Base-by-base conservation (phyloP, 2,113 vertebrate species). In the Poeciliopsis occidentalis region DNA sequence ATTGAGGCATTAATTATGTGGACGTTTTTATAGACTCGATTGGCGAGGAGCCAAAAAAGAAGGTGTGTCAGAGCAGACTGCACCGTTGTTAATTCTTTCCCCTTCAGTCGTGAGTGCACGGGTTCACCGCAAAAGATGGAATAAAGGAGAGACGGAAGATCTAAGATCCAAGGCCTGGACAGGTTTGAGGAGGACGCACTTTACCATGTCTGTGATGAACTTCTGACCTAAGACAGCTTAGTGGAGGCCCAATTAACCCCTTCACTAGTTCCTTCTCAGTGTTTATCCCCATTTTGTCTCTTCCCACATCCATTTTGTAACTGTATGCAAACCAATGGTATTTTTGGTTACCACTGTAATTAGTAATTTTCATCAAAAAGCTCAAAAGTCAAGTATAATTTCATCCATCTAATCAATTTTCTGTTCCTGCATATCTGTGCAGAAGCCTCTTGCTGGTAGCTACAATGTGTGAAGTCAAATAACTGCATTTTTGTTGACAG, bases 1-100 rank as follows among this genome's bases (percentile, higher is more conserved):
- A 91, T 93, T 89, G 82, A 87, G 72, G 86, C 90, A 90, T 93
- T 85, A 91, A 91, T 92, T 92, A 91, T 87, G 85, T 87, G 51
- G 90, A 90, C 81, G 63, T 89, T 93, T 93, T 93, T 85, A 92
- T 88, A 87, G 91, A 88, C 67, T 80, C 4, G 22, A 80, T 78
- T 84, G 93, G 92, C 90, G 51, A 61, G 0, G 32, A 61, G 92
- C 89, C 93, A 94, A 87, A 91, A 89, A 92, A 78, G 85, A 93
- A 92, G 92, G 93, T 85, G 92, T 92, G 91, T 82, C 88, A 5
- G 60, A 66, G 77, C 82, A 87, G 85, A 88, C 85, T 88, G 81
- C 85, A 73, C 73, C 70, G 79, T 84, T 87, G 86, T 89, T 90
- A 77, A 90, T 91, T 92, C 31, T 87, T 89, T 72, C 83, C 89